Base-by-base conservation (phyloP, 2,888 invertebrate species). In the Pachycephus smyrnensis region DNA sequence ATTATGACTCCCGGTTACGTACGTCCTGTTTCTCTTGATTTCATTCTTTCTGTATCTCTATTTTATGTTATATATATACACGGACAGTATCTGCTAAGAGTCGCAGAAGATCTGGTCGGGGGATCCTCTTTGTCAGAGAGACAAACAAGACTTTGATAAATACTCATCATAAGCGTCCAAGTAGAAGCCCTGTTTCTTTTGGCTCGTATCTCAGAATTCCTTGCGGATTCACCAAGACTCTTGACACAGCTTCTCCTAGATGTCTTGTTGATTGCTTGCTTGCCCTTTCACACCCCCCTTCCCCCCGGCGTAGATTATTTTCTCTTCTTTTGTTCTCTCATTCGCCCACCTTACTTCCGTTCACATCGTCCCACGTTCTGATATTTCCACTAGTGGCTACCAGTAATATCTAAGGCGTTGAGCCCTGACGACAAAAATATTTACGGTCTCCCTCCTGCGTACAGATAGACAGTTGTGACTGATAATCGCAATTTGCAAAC, bases 61-160 rank as follows among this genome's bases (percentile, higher is more conserved):
- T 75, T 81, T 80, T 33, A 81, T 75, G 76, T 82, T 82, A 81
- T 80, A 82, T 86, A 80, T 55, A 83, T 83, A 83, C 81, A 84
- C 82, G 81, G 73, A 77, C 36, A 33, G 73, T 80, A 55, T 82
- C 82, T 86, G 82, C 82, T 84, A 84, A 84, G 84, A 84, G 80
- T 86, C 83, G 75, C 81, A 82, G 80, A 82, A 85, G 71, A 71
- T 15, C 30, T 15, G 30, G 30, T 71, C 9, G 9, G 30, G 31
- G 30, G 30, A 30, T 71, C 71, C 12, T 31, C 71, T 71, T 31
- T 11, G 15, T 30, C 32, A 71, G 71, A 33, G 71, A 33, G 71
- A 71, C 15, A 71, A 55, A 55, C 9, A 23, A 23, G 9, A 55
- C 23, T 15, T 55, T 9, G 55, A 55, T 55, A 55, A 55, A 55